phyloP scores from a whole-genome alignment of 2,888 invertebrate species.

The Zonitis immaculata region DNA sequence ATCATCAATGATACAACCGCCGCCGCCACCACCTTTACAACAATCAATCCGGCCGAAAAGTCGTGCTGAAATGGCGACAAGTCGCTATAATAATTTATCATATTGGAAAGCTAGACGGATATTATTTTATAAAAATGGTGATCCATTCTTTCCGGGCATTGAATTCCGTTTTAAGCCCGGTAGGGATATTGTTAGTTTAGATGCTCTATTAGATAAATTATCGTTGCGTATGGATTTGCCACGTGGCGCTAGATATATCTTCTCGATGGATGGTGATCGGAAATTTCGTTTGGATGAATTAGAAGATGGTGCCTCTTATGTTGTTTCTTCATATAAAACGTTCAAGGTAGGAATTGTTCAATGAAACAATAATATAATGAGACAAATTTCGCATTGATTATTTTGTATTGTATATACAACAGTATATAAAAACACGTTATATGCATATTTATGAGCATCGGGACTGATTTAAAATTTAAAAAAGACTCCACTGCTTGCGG shows the following conservation, averaged over 20 bases:
- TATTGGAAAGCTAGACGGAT: slow-evolving; percentile 85
- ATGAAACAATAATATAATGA: background rate
- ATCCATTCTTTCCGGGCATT: slow-evolving; percentile 85
- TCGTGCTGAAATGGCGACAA: slow-evolving; percentile 53
- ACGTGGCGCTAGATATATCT: slow-evolving; percentile 84
- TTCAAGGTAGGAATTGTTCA: slow-evolving; percentile 71
- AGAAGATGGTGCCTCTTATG: slow-evolving; percentile 87
- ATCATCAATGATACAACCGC: slow-evolving; percentile 56
- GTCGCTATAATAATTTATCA: slow-evolving; percentile 64
- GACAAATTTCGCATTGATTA: slow-evolving; percentile 3
- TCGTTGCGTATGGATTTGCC: slow-evolving; percentile 84
- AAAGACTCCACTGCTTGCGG: background rate
- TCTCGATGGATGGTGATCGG: slow-evolving; percentile 86
- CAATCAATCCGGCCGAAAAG: slow-evolving; percentile 47
- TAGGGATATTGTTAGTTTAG: slow-evolving; percentile 79
- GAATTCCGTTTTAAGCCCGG: slow-evolving; percentile 86
- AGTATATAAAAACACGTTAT: no score
- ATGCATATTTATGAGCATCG: background rate
- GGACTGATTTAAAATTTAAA: slow-evolving; percentile 4
- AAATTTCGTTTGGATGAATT: slow-evolving; percentile 80
- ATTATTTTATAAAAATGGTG: slow-evolving; percentile 90
- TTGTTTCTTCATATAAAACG: slow-evolving; percentile 86
- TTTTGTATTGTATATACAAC: background rate
- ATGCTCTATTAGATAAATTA: slow-evolving; percentile 78
- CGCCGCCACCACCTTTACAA: slow-evolving; percentile 42